A percentile compares a stretch with the other conserved stretches of the same genome.
phyloP scores from a whole-genome alignment of 2,113 vertebrate species.

The Copsychus sechellarum region DNA sequence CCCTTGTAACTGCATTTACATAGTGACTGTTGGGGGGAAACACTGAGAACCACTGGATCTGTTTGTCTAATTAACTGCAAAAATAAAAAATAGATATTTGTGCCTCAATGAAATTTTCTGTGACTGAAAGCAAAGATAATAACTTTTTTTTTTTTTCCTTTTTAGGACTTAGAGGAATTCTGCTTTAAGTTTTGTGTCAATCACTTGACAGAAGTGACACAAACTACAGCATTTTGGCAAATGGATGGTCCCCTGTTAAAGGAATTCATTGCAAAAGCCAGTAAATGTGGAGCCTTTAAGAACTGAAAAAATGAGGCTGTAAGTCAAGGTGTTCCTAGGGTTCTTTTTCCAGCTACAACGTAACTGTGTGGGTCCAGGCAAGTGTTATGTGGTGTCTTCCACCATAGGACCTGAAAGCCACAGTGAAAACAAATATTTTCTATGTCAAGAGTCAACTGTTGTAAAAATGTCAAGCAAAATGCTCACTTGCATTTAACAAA shows the following conservation, averaged over 20 bases:
- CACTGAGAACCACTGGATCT: neutral
- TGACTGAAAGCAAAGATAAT: slow-evolving; percentile 29
- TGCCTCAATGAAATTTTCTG: neutral
- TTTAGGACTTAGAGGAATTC: slow-evolving; percentile 97
- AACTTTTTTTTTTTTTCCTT: neutral
- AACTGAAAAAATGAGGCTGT: slow-evolving; percentile 82
- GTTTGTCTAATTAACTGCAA: neutral
- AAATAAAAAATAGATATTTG: neutral
- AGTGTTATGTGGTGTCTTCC: neutral
- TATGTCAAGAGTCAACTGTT: neutral
- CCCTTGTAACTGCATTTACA: neutral
- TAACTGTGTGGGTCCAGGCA: neutral
- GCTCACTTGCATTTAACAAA: neutral
- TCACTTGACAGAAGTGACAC: slow-evolving; percentile 96
- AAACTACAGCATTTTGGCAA: slow-evolving; percentile 95
- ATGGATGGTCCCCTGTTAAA: slow-evolving; percentile 94
- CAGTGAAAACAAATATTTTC: neutral
- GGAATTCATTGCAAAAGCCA: slow-evolving; percentile 95
- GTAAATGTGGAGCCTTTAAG: slow-evolving; percentile 96
- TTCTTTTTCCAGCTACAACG: neutral
- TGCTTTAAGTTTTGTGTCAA: slow-evolving; percentile 99
- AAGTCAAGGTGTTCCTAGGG: neutral
- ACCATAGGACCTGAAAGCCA: neutral
- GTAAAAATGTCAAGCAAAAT: neutral
- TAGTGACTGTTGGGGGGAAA: neutral